A percentile compares a stretch with the other conserved stretches of the same genome.
phyloP scores from a whole-genome alignment of 2,888 invertebrate species.

The Agrotis ipsilon region DNA sequence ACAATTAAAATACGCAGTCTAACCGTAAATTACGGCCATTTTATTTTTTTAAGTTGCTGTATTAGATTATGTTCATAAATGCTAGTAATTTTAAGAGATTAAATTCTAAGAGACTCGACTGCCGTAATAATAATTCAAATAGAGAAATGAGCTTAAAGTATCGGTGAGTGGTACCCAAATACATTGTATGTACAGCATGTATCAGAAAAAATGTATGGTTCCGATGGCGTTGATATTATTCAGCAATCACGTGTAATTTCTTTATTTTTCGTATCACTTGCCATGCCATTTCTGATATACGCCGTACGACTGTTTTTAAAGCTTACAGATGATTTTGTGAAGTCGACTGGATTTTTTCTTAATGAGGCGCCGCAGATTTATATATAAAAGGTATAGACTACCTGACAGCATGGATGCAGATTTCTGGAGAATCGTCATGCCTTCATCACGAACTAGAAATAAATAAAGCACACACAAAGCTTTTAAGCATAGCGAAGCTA shows the following conservation, averaged over 20 bases:
- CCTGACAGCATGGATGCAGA: constrained; percentile 49
- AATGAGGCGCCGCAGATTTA: not conserved
- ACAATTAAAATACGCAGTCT: too few relatives aligned
- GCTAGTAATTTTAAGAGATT: too few relatives aligned
- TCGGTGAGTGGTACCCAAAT: too few relatives aligned
- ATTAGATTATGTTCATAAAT: too few relatives aligned
- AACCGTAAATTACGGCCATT: too few relatives aligned
- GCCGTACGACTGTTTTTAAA: not conserved
- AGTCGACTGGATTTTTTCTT: not conserved
- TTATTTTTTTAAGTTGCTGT: too few relatives aligned
- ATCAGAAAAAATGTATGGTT: not conserved
- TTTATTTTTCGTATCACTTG: too few relatives aligned
- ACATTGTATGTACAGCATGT: not conserved
- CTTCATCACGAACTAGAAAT: constrained; percentile 39
- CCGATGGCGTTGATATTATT: not conserved
- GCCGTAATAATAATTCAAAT: too few relatives aligned
- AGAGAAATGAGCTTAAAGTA: too few relatives aligned
- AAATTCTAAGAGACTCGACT: too few relatives aligned
- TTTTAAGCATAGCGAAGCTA: constrained; percentile 34
- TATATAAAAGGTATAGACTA: constrained; percentile 23
- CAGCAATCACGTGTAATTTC: not conserved
- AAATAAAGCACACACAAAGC: constrained; percentile 38
- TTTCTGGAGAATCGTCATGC: constrained; percentile 47
- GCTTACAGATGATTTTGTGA: constrained; percentile 3
- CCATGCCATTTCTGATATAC: not conserved